Evolutionary conservation across 2,113 vertebrate genomes (phyloP).

Genomic region (Cheirogaleus medius): DNA sequence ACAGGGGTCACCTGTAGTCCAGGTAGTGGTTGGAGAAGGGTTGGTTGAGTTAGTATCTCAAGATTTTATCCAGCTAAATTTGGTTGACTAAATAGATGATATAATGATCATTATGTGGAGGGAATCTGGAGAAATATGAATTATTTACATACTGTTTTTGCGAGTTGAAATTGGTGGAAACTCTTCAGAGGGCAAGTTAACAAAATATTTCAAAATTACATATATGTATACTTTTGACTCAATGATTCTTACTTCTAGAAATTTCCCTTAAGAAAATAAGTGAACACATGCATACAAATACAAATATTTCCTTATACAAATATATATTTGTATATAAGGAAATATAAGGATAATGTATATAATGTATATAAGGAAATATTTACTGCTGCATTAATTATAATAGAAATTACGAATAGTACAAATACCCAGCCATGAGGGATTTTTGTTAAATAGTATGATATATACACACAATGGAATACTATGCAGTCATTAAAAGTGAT

Average conservation of each 20-base stretch:
- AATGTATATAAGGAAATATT: too few species aligned
- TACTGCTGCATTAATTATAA: not conserved
- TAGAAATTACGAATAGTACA: not conserved
- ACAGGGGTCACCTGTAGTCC: not conserved
- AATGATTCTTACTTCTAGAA: slow-evolving; percentile 4
- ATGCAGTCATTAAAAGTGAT: not conserved
- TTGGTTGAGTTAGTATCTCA: not conserved
- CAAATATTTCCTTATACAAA: too few species aligned
- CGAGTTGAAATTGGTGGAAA: not conserved
- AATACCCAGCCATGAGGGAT: not conserved
- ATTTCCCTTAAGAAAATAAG: not conserved
- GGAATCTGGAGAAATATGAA: not conserved
- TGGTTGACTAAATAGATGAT: not conserved
- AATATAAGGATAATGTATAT: too few species aligned
- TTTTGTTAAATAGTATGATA: slow-evolving; percentile 26
- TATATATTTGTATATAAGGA: too few species aligned
- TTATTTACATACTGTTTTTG: not conserved
- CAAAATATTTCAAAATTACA: not conserved
- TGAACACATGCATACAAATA: not conserved
- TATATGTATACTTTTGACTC: not conserved
- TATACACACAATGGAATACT: not conserved
- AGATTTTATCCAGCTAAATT: not conserved
- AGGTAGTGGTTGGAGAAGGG: not conserved
- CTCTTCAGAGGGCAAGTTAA: not conserved
- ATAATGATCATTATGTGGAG: not conserved